These are phyloP conservation scores for Aphrocallistes beatrix DNA, from an alignment of 37 sponge, comb jelly and placozoan species.

Conservation along the genomic window DNA sequence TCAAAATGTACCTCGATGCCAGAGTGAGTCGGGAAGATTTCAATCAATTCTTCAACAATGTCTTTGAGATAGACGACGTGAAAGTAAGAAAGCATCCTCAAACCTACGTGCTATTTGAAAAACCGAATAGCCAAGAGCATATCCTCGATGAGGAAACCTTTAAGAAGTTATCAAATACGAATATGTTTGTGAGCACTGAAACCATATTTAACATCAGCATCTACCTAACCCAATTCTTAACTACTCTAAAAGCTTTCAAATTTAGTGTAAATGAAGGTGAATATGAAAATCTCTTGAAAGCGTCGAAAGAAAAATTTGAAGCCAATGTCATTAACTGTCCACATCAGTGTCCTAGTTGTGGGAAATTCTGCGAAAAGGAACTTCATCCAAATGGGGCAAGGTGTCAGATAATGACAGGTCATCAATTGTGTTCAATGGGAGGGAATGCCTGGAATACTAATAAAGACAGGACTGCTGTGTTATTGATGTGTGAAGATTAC, in stretches of 20 bases:
- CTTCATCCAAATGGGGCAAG: background rate
- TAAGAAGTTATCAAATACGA: background rate
- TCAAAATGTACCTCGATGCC: background rate
- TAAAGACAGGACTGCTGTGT: background rate
- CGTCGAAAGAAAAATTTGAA: background rate
- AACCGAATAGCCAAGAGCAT: background rate
- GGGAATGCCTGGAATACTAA: background rate
- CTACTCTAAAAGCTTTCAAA: background rate
- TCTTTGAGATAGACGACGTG: background rate
- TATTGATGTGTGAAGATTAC: background rate
- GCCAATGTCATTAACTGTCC: background rate
- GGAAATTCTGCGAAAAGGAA: background rate
- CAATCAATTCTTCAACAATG: background rate
- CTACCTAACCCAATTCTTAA: background rate
- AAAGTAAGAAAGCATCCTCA: background rate
- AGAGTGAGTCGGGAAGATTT: background rate
- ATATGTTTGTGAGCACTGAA: background rate
- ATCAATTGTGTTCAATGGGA: background rate
- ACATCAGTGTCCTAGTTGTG: background rate
- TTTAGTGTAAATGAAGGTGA: background rate
- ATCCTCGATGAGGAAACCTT: background rate
- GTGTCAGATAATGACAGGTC: slow-evolving; percentile 4
- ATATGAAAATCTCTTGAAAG: background rate
- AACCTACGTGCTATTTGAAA: background rate
- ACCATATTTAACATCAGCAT: background rate